A percentile compares a stretch with the other conserved stretches of the same genome.
These are phyloP conservation scores for Papilio helenus DNA, from an alignment of 1,140 invertebrate genomes.

Conservation along the genomic window DNA sequence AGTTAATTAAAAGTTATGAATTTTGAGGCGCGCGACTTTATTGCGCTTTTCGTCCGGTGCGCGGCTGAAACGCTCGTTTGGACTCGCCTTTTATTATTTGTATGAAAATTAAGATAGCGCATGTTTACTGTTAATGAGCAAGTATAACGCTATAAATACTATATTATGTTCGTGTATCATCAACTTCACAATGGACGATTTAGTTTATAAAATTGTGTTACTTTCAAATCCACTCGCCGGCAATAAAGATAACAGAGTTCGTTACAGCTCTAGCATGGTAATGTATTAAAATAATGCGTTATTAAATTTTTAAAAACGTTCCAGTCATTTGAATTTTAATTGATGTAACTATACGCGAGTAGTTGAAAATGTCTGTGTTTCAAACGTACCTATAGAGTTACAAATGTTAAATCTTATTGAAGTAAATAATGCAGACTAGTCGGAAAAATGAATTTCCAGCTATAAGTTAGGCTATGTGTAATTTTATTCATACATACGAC, in stretches of 20 bases:
- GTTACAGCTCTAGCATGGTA: constrained; percentile 21
- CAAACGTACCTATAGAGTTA: neutral
- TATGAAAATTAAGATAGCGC: constrained; percentile 51
- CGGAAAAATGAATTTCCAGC: neutral
- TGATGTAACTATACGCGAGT: neutral
- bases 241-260: constrained; percentile 29
- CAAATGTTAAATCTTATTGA: too few species aligned
- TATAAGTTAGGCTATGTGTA: neutral
- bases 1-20: constrained; percentile 82
- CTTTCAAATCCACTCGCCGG: constrained; percentile 29
- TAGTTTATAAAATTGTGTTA: constrained; percentile 43
- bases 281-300: constrained; percentile 22
- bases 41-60: constrained; percentile 54
- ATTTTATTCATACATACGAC: too few species aligned
- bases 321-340: constrained; percentile 6
- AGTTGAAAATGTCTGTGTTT: neutral
- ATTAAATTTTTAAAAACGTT: constrained; percentile 5
- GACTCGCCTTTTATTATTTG: constrained; percentile 44
- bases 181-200: constrained; percentile 36
- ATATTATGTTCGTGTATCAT: neutral
- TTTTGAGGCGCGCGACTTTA: constrained; percentile 68
- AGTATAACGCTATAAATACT: constrained; percentile 46
- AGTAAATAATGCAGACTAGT: neutral
- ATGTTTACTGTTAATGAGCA: constrained; percentile 59
- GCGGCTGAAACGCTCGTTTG: constrained; percentile 49